These are phyloP conservation scores for Indicator indicator DNA, from an alignment of 2,113 vertebrate genomes.

Conservation along the genomic window DNA sequence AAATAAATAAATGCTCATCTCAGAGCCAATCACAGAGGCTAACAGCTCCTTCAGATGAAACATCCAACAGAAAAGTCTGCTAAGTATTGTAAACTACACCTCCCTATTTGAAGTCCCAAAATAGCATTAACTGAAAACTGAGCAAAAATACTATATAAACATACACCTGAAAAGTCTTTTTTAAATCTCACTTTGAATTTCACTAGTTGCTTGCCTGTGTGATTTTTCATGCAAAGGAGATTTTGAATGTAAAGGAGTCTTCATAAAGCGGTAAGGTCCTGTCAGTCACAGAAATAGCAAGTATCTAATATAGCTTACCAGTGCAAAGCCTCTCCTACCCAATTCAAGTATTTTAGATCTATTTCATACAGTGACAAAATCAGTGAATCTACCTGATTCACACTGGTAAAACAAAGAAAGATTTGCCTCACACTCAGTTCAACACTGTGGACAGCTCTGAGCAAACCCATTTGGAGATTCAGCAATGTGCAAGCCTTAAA, in stretches of 20 bases:
- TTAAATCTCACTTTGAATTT: neutral
- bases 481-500: neutral
- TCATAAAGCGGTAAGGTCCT: neutral
- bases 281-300: neutral
- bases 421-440: neutral
- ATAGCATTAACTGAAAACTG: neutral
- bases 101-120: neutral
- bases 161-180: neutral
- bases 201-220: neutral
- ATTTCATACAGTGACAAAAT: neutral
- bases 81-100: neutral
- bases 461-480: neutral
- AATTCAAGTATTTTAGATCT: neutral
- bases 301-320: neutral
- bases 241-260: neutral
- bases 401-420: neutral
- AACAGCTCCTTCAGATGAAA: neutral
- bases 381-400: neutral
- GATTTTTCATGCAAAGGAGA: neutral
- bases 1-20: neutral
- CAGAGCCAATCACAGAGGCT: neutral
- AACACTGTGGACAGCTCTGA: neutral
- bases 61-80: neutral
- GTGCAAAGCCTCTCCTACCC: neutral
- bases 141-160: neutral